A percentile compares a stretch with the other conserved stretches of the same genome.
Evolutionary conservation across 2,113 vertebrate genomes (phyloP).

Genomic region (Lethenteron reissneri): DNA sequence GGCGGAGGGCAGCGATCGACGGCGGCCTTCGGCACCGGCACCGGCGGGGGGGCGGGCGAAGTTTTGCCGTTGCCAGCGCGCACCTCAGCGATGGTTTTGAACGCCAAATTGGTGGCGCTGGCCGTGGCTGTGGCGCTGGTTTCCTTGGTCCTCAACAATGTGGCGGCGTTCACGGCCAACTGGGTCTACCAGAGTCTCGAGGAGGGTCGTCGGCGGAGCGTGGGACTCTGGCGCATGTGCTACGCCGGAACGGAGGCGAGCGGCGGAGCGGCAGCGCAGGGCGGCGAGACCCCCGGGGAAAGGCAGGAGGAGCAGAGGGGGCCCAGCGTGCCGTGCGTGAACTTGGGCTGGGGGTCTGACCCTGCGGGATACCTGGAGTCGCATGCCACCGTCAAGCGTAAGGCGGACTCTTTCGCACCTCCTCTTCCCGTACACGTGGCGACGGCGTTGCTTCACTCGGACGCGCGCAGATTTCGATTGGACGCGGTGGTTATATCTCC

Average conservation of each 20-base stretch:
- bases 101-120: constrained; percentile 53
- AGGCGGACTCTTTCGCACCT: constrained; percentile 21
- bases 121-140: constrained; percentile 71
- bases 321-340: constrained; percentile 27
- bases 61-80: too few relatives aligned
- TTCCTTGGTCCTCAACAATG: constrained; percentile 74
- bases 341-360: constrained; percentile 68
- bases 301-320: constrained; percentile 26
- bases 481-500: too few relatives aligned
- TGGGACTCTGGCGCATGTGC: constrained; percentile 84
- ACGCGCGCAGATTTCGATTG: too few relatives aligned
- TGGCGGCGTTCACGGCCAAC: constrained; percentile 66
- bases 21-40: too few relatives aligned
- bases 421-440: too few relatives aligned
- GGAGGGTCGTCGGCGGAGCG: constrained; percentile 61
- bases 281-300: constrained; percentile 14
- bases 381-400: constrained; percentile 76
- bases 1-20: too few relatives aligned
- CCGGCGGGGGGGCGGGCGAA: too few relatives aligned
- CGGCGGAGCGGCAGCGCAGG: constrained; percentile 21
- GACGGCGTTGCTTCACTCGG: too few relatives aligned
- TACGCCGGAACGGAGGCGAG: constrained; percentile 31
- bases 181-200: constrained; percentile 77
- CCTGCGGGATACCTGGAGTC: constrained; percentile 68
- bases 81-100: not conserved